Evolutionary conservation across 2,797 vertebrate species (phyloP).

Genomic region (Petrocephalus schoutedeni): DNA sequence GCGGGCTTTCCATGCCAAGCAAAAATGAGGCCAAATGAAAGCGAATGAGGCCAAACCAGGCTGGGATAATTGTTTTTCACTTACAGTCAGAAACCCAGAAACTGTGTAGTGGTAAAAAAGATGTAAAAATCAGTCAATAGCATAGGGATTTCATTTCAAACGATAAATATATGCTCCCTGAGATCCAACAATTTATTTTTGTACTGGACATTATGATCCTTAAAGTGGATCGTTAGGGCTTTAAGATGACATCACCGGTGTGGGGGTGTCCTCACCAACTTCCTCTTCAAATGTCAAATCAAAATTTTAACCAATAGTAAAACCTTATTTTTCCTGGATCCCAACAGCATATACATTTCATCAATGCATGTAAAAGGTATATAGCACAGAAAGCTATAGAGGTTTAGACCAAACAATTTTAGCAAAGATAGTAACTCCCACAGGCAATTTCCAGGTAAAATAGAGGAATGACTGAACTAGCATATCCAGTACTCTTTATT

Average conservation of each 20-base stretch:
- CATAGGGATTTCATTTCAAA: neutral
- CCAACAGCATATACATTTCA: neutral
- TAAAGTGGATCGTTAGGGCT: too few relatives aligned
- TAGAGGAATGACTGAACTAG: neutral
- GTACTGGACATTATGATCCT: too few relatives aligned
- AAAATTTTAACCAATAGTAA: too few relatives aligned
- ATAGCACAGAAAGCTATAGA: neutral
- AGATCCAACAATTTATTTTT: too few relatives aligned
- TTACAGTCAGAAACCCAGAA: neutral
- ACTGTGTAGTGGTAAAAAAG: neutral
- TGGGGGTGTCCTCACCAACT: too few relatives aligned
- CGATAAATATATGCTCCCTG: neutral
- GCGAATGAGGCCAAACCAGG: neutral
- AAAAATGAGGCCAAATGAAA: neutral
- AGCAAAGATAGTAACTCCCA: neutral
- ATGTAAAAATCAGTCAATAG: neutral
- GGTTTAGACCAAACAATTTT: neutral
- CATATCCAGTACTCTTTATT: neutral
- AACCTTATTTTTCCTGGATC: too few relatives aligned
- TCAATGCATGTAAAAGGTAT: neutral
- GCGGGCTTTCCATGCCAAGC: neutral
- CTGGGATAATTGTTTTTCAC: neutral
- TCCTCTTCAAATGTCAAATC: too few relatives aligned
- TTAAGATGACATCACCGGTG: too few relatives aligned
- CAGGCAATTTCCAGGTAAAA: neutral